phyloP scores from a whole-genome alignment of 2,888 invertebrate species.

The Cerastis rubricosa region DNA sequence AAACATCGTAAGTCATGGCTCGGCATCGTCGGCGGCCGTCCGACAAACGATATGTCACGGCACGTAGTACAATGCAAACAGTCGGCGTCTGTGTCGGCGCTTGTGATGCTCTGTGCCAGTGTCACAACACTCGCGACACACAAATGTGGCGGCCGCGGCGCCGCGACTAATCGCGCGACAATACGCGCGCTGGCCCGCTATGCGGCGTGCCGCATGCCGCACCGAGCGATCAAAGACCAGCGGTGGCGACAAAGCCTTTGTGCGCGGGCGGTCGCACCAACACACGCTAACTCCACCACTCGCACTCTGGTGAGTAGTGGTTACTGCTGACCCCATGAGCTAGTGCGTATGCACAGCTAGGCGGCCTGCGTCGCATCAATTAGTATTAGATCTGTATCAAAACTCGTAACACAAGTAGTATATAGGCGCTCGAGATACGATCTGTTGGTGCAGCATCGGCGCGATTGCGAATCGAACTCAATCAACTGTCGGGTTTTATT shows the following conservation, averaged over 20 bases:
- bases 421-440: slow-evolving; percentile 61
- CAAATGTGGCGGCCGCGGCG: slow-evolving; percentile 76
- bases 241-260: slow-evolving; percentile 83
- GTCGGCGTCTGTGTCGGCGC: slow-evolving; percentile 87
- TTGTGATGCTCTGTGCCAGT: slow-evolving; percentile 80
- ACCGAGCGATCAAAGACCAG: slow-evolving; percentile 73
- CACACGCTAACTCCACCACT: slow-evolving; percentile 18
- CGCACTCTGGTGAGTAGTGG: slow-evolving; percentile 29
- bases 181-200: slow-evolving; percentile 75
- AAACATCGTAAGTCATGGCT: slow-evolving; percentile 77
- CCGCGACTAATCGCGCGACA: slow-evolving; percentile 87
- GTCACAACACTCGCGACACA: slow-evolving; percentile 83
- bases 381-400: slow-evolving; percentile 72
- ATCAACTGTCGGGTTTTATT: slow-evolving; percentile 84
- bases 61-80: slow-evolving; percentile 90
- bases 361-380: slow-evolving; percentile 53
- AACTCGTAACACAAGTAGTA: slow-evolving; percentile 83
- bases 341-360: slow-evolving; percentile 9
- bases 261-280: slow-evolving; percentile 79
- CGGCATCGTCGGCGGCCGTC: slow-evolving; percentile 76
- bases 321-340: slow-evolving; percentile 17
- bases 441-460: slow-evolving; percentile 71
- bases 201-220: slow-evolving; percentile 75
- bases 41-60: slow-evolving; percentile 88
- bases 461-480: slow-evolving; percentile 84